Percentiles rank a stretch among this genome's conserved stretches.
phyloP scores from a whole-genome alignment of 2,888 invertebrate species.

The Eupithecia subfuscata region DNA sequence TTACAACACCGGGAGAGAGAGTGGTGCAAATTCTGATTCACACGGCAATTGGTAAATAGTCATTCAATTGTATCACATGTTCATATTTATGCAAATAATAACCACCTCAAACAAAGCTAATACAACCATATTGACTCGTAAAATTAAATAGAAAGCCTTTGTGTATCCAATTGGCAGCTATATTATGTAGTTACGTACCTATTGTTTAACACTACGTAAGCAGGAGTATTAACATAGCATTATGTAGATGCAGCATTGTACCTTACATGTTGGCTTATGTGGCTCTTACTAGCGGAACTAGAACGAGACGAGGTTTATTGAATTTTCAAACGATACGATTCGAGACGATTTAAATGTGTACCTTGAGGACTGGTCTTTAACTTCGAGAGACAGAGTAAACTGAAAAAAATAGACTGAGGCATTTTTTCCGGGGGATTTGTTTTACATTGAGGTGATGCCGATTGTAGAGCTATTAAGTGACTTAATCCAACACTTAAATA shows the following conservation, averaged over 20 bases:
- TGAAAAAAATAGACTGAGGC: not conserved
- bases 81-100: constrained; percentile 14
- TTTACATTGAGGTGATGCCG: no score
- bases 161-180: constrained; percentile 34
- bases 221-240: constrained; percentile 44
- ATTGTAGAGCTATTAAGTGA: no score
- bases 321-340: not conserved
- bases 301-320: not conserved
- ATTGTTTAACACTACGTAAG: constrained; percentile 45
- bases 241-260: constrained; percentile 44
- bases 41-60: not conserved
- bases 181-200: not conserved
- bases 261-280: constrained; percentile 31
- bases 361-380: not conserved
- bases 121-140: constrained; percentile 40
- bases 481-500: no score
- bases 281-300: not conserved
- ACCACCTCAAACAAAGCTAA: constrained; percentile 25
- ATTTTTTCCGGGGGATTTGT: no score
- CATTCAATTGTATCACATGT: not conserved
- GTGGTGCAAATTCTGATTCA: not conserved
- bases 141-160: constrained; percentile 31
- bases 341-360: not conserved
- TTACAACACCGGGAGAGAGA: not conserved
- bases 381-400: not conserved